Evolutionary conservation across 2,797 vertebrate genomes (phyloP), one percentile per base, ranked within the genome.

Genomic region (Chaetodon trifasciatus): DNA sequence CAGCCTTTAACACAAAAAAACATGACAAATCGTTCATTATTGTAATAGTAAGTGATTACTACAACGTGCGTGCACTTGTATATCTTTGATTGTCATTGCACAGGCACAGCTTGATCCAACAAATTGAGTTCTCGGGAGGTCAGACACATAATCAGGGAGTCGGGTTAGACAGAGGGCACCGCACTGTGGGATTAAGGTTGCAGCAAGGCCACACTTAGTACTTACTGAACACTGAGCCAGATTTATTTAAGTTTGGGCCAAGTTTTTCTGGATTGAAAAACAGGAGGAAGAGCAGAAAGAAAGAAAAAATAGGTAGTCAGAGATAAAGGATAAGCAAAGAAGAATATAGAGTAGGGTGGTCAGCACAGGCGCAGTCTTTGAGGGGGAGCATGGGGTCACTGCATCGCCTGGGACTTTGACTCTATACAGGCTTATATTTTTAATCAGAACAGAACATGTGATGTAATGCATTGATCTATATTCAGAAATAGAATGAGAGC

Each of bases 201-300:
- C 85, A 91, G 87, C 90, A 92, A 90, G 89, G 85, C 88, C 91
- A 93, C 87, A 93, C 93, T 93, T 86, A 90, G 95, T 96, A 96
- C 96, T 96, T 96, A 96, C 96, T 96, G 95, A 96, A 96, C 73
- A 94, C 93, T 80, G 95, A 92, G 94, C 92, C 94, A 94, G 95
- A 94, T 95, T 95, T 96, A 96, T 95, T 96, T 88, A 94, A 93
- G 93, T 95, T 94, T 94, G 94, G 94, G 86, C 91, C 93, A 91
- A 93, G 95, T 95, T 96, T 96, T 90, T 96, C 95, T 96, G 94
- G 94, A 95, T 91, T 70, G 82, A 93, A 91, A 91, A 94, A 95
- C 80, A 91, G 84, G 89, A 94, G 89, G 92, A 87, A 88, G 85
- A 87, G 83, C 89, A 86, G 86, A 93, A 89, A 82, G 71, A 86